Conservation (phyloP, 2,888 invertebrate genomes). For the Meganola albula region DNA sequence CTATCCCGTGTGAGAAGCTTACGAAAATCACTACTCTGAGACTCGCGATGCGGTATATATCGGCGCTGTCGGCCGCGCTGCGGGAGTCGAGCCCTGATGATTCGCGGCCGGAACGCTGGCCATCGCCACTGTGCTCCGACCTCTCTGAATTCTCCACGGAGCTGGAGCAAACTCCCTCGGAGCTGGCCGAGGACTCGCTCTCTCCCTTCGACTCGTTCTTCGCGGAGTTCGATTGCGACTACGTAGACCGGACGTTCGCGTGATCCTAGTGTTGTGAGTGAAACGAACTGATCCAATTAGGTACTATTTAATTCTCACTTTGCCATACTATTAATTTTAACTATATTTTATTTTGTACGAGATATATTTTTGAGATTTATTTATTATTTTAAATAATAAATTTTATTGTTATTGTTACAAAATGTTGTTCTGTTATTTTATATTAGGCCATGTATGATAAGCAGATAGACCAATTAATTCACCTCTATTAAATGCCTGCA, state of each 20-base stretch:
- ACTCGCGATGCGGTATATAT: slow-evolving; percentile 92
- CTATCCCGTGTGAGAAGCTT: slow-evolving; percentile 84
- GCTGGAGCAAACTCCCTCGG: slow-evolving; percentile 65
- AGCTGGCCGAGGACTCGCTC: slow-evolving; percentile 73
- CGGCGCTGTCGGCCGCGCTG: slow-evolving; percentile 83
- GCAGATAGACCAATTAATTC: no score
- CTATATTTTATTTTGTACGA: slow-evolving; percentile 52
- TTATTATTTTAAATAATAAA: slow-evolving; percentile 66
- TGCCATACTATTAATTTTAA: slow-evolving; percentile 70
- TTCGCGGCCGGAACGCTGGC: slow-evolving; percentile 56
- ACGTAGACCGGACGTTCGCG: slow-evolving; percentile 69
- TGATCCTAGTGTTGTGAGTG: slow-evolving; percentile 61
- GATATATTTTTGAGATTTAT: slow-evolving; percentile 56
- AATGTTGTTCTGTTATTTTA: slow-evolving; percentile 35
- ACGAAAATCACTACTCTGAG: slow-evolving; percentile 93
- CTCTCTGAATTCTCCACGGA: slow-evolving; percentile 73
- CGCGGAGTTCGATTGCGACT: slow-evolving; percentile 71
- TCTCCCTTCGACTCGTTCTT: slow-evolving; percentile 78
- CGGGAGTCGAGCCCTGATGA: slow-evolving; percentile 50
- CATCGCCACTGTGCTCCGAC: slow-evolving; percentile 71
- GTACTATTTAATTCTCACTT: slow-evolving; percentile 53
- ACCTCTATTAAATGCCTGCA: no score
- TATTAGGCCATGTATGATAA: slow-evolving; percentile 5
- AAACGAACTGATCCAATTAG: slow-evolving; percentile 42
- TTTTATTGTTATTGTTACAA: slow-evolving; percentile 62